phyloP scores from a whole-genome alignment of 1,140 invertebrate genomes.

The Acromyrmex charruanus region DNA sequence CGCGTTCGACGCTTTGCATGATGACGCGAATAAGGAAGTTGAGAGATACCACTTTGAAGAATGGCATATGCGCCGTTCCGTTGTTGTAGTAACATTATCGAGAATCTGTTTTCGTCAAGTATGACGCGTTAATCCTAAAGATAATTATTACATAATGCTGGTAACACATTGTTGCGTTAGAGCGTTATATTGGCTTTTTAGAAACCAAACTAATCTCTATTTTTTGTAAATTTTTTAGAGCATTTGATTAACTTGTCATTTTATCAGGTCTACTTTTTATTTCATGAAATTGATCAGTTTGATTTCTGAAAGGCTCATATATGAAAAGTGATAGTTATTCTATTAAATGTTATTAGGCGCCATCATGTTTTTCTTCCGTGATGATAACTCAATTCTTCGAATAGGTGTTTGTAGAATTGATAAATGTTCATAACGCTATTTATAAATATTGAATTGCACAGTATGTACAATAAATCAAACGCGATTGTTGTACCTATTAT shows the following conservation, averaged over 20 bases:
- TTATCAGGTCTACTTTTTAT: background rate
- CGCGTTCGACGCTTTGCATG: slow-evolving; percentile 41
- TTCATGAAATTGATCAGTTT: background rate
- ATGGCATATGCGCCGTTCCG: background rate
- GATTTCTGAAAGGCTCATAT: background rate
- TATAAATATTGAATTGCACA: background rate
- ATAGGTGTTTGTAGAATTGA: background rate
- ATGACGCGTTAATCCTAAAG: background rate
- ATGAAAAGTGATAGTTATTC: background rate
- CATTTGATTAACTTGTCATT: background rate
- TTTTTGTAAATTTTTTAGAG: background rate
- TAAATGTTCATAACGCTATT: background rate
- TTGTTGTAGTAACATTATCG: slow-evolving; percentile 2
- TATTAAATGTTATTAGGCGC: background rate
- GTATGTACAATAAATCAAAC: slow-evolving; percentile 6
- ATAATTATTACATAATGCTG: background rate
- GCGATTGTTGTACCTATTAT: background rate
- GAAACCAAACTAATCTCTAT: background rate
- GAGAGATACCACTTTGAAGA: background rate
- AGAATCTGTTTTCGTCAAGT: slow-evolving; percentile 15
- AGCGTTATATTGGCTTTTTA: background rate
- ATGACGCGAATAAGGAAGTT: slow-evolving; percentile 14
- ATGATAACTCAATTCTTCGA: slow-evolving; percentile 5
- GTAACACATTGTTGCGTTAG: background rate
- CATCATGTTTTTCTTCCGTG: background rate